Base-by-base conservation (phyloP, 1,140 invertebrate species). In the Cylas formicarius region DNA sequence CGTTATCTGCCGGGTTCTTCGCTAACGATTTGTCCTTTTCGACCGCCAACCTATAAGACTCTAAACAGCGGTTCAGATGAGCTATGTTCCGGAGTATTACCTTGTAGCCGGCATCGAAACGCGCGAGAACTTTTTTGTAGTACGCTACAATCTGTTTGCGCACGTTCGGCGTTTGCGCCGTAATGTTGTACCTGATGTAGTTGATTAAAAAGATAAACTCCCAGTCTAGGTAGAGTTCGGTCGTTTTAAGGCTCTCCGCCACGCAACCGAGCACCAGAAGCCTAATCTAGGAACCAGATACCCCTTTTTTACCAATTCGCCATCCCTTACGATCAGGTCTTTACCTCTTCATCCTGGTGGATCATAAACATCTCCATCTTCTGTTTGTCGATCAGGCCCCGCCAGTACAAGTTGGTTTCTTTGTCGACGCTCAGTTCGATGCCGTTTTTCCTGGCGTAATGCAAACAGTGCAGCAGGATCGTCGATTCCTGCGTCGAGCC, bases 161-260 rank as follows among this genome's bases (percentile, higher is more conserved):
- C n/a, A 74, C 66, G 47, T 70, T 69, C 1, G 85, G 75, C 19
- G 75, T 72, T 57, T 86, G 82, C 53, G 77, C 78, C 51, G 79
- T 80, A 13, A 83, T 67, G 67, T 90, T 90, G 53, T 78, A 76
- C 10, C 65, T 59, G 14, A 89, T 58, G 65, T 83, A 89, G 18
- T 61, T 58, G n/a, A 75, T 56, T 21, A 90, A 66, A n/a, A 82
- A 68, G 9, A 76, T 57, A 11, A 90, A 71, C 62, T 91, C 87
- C 34, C 62, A 62, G 3, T 52, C 10, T 2, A 66, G 67, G 43
- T 86, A 76, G 1, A 62, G 24, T 60, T 88, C 80, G 10, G 86
- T 85, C 10, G 75, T 80, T 60, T 83, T 85, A 29, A 78, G 77
- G 9, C 78, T 84, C 55, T 89, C 85, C 41, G 82, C 77, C 9